Conservation (phyloP, 2,113 vertebrate genomes). For the Lichenostomus cassidix region DNA sequence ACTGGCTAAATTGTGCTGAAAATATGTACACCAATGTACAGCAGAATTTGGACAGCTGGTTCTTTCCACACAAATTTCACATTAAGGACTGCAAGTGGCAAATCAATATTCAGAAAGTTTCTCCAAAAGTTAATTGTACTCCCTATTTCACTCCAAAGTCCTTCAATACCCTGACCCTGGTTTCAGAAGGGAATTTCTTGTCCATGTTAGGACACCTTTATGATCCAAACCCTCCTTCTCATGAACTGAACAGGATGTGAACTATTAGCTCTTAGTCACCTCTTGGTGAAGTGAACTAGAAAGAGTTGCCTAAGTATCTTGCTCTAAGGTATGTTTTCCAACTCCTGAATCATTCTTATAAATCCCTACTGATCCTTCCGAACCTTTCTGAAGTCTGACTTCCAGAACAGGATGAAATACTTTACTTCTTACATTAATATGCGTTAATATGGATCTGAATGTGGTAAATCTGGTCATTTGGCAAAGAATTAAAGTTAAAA, state of each 20-base stretch:
- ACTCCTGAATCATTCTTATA: background rate
- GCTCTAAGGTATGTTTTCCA: background rate
- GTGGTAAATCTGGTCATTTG: background rate
- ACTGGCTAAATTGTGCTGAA: background rate
- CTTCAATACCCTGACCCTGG: background rate
- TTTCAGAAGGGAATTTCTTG: background rate
- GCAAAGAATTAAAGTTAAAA: constrained; percentile 10
- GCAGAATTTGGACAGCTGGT: background rate
- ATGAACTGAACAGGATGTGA: background rate
- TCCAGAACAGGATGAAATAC: background rate
- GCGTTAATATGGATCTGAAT: background rate
- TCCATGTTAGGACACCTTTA: background rate
- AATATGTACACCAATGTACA: background rate
- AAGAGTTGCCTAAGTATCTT: background rate
- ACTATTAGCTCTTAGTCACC: background rate
- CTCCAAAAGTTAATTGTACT: background rate
- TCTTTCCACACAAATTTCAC: background rate
- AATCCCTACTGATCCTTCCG: background rate
- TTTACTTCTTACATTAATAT: background rate
- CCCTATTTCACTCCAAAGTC: background rate
- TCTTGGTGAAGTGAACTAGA: background rate
- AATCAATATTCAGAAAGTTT: background rate
- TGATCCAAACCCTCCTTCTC: background rate
- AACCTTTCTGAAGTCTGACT: background rate
- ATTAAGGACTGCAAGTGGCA: background rate